Base-by-base conservation (phyloP, 2,797 vertebrate species). In the Enteromius treurensis region DNA sequence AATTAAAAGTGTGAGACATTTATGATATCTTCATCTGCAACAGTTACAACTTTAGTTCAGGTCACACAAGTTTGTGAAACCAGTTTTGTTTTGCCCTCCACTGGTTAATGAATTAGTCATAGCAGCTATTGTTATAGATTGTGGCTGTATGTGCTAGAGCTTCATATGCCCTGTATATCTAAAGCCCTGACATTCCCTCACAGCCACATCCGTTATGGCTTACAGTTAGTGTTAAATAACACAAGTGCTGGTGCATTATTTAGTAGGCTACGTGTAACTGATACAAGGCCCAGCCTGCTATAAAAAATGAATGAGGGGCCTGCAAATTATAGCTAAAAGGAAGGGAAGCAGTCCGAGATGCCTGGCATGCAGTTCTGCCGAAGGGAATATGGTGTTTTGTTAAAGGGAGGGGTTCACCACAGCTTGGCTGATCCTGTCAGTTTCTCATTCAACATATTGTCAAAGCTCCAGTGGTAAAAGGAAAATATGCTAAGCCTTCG, bases 221-320 rank as follows among this genome's bases (percentile, higher is more conserved):
- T 86, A 55, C 17, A 14, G 19, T 51, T n/a, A 87, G 84, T 64
- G 86, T 91, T 86, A 89, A 91, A 87, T 91, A 92, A 91, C 86
- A 88, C 32, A 62, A 65, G 80, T 88, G 37, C 73, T 81, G 58
- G 47, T 91, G 65, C 77, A 91, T 89, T 88, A 91, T 91, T 87
- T 75, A 93, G 86, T 26, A 26, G 26, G 26, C 26, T 64, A 76
- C 79, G 32, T 92, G 91, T 82, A 93, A 91, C 89, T 90, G 85
- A 92, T 87, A 83, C 88, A 85, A 80, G 29, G 75, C 92, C 91
- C 90, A 93, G 91, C 93, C 90, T 92, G 88, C 86, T 84, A 91
- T 94, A 87, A 93, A 92, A 91, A 90, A 92, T 90, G 87, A 89
- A 94, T 90, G 89, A 93, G 86, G 82, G 82, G 85, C 83, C 90